Conservation (phyloP, 2,797 vertebrate genomes). For the Bucorvus abyssinicus region DNA sequence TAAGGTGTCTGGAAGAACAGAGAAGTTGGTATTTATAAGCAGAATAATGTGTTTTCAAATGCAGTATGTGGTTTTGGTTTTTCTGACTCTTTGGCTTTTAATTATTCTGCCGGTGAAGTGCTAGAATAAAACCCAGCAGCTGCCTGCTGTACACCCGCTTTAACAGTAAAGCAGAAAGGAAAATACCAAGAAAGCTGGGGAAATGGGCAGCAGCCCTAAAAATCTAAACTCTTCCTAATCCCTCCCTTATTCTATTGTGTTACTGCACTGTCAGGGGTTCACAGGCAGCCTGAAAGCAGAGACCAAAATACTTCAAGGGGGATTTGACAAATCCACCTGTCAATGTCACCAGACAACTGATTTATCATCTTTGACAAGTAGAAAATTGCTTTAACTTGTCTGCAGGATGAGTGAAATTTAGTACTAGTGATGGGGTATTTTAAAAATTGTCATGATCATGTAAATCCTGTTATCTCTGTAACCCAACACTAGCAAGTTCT, state of each 20-base stretch:
- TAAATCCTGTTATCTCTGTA: slow-evolving; percentile 61
- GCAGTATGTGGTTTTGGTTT: not conserved
- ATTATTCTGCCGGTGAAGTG: not conserved
- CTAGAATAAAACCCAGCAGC: not conserved
- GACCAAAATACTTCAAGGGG: not conserved
- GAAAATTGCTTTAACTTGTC: slow-evolving; percentile 55
- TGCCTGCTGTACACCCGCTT: not conserved
- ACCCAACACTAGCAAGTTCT: not conserved
- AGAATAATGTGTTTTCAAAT: not conserved
- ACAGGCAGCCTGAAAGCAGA: not conserved
- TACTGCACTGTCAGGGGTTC: not conserved
- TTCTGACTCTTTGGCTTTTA: not conserved
- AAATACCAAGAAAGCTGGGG: not conserved
- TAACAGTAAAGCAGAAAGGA: not conserved
- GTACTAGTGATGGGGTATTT: slow-evolving; percentile 15
- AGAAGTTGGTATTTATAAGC: not conserved
- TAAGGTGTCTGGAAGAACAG: not conserved
- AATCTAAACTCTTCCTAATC: not conserved
- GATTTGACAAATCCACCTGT: slow-evolving; percentile 50
- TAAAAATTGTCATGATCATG: slow-evolving; percentile 29
- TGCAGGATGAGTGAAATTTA: slow-evolving; percentile 45
- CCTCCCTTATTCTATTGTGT: not conserved
- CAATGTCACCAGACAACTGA: slow-evolving; percentile 27
- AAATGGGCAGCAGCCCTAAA: not conserved
- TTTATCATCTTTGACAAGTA: slow-evolving; percentile 44